Conservation (phyloP, 2,797 vertebrate species). For the Chelon auratus region DNA sequence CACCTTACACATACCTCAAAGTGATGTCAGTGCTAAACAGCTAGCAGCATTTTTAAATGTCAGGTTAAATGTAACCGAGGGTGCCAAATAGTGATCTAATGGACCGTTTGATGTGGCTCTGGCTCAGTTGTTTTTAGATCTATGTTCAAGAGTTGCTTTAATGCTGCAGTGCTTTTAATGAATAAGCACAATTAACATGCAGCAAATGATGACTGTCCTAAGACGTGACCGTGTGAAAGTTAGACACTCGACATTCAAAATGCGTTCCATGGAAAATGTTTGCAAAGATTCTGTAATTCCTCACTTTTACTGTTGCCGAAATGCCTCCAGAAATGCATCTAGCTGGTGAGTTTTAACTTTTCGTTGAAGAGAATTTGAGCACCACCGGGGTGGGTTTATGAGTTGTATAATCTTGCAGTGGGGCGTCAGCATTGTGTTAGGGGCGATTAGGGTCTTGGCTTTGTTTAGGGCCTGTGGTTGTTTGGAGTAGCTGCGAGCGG, state of each 20-base stretch:
- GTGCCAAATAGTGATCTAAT: not conserved
- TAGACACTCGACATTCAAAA: too few species aligned
- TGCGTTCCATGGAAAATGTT: not conserved
- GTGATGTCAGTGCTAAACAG: not conserved
- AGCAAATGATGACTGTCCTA: too few species aligned
- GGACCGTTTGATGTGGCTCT: not conserved
- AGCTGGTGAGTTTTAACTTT: not conserved
- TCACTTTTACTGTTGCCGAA: not conserved
- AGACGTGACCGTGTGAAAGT: too few species aligned
- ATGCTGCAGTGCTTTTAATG: too few species aligned
- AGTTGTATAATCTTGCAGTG: constrained; percentile 37
- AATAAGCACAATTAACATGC: too few species aligned
- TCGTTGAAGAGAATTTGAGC: constrained; percentile 7
- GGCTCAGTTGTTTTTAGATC: not conserved
- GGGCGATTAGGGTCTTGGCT: constrained; percentile 61
- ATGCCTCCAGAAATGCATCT: not conserved
- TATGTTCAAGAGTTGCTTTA: not conserved
- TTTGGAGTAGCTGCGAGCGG: constrained; percentile 54
- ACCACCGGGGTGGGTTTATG: constrained; percentile 15
- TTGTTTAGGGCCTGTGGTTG: constrained; percentile 60
- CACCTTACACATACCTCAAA: not conserved
- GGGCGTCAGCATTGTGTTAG: constrained; percentile 42
- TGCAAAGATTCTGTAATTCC: not conserved
- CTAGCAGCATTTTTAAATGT: not conserved
- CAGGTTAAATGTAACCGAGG: not conserved